These are phyloP conservation scores for Molossus alvarezi DNA, from an alignment of 2,797 vertebrate genomes.

Conservation along the genomic window DNA sequence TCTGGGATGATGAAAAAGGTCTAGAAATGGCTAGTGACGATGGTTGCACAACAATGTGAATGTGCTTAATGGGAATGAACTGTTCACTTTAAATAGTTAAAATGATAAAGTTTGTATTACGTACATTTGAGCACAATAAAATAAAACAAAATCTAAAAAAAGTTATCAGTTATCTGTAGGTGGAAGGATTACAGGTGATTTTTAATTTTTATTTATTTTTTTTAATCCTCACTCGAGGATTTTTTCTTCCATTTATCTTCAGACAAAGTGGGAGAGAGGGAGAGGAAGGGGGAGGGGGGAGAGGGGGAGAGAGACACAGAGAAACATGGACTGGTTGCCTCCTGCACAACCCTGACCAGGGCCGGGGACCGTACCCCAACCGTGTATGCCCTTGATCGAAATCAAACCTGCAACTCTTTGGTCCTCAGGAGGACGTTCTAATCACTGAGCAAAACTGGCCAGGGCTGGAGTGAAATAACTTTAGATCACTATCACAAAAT, in stretches of 20 bases:
- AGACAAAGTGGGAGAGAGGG: neutral
- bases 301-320: neutral
- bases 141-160: constrained; percentile 37
- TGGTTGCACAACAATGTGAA: neutral
- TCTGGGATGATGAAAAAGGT: constrained; percentile 12
- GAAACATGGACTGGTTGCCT: neutral
- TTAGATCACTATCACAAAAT: constrained; percentile 66
- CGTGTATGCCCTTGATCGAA: neutral
- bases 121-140: constrained; percentile 41
- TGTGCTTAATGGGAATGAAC: constrained; percentile 46
- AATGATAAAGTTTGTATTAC: constrained; percentile 47
- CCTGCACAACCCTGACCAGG: neutral
- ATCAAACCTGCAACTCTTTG: neutral
- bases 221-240: neutral
- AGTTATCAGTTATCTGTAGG: constrained; percentile 35
- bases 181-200: neutral
- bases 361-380: neutral
- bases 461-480: constrained; percentile 50
- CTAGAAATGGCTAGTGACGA: neutral
- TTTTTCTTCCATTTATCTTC: no score
- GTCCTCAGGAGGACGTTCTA: neutral
- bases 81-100: constrained; percentile 22
- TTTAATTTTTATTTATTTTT: constrained; percentile 60
- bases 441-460: neutral
- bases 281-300: neutral